A percentile compares a stretch with the other conserved stretches of the same genome.
phyloP scores from a whole-genome alignment of 2,888 invertebrate species.

The Julus scandinavius region DNA sequence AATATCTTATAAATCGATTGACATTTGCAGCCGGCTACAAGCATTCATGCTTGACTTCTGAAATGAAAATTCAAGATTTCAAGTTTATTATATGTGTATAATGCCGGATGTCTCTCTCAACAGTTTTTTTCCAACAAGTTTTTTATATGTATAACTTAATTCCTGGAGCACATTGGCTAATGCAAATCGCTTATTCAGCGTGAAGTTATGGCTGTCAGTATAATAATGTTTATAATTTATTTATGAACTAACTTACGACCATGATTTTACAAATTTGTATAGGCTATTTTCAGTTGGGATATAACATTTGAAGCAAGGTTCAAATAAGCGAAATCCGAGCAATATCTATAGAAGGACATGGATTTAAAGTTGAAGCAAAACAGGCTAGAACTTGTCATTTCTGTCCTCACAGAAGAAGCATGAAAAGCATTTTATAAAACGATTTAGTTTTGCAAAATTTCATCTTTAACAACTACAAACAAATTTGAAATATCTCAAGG shows the following conservation, averaged over 20 bases:
- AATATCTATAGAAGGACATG: no score
- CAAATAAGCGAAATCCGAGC: background rate
- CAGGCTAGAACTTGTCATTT: no score
- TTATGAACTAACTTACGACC: background rate
- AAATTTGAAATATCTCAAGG: no score
- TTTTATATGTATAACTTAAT: conserved; percentile 21
- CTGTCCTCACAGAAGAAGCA: no score
- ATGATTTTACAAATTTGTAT: background rate
- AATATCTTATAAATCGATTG: background rate
- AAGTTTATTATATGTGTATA: background rate
- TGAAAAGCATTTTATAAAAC: background rate
- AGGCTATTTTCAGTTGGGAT: background rate
- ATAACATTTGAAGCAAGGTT: background rate
- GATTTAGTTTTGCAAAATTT: no score
- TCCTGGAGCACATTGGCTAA: background rate
- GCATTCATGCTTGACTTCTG: background rate
- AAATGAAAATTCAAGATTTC: background rate
- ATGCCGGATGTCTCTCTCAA: background rate
- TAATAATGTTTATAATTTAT: conserved; percentile 8
- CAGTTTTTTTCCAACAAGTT: background rate
- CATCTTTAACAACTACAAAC: no score
- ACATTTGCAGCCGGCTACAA: no score
- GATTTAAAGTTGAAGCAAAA: no score
- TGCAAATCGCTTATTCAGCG: conserved; percentile 5
- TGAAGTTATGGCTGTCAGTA: conserved; percentile 20